Conservation (phyloP, 2,113 vertebrate species). For the Mionectes macconnelli region DNA sequence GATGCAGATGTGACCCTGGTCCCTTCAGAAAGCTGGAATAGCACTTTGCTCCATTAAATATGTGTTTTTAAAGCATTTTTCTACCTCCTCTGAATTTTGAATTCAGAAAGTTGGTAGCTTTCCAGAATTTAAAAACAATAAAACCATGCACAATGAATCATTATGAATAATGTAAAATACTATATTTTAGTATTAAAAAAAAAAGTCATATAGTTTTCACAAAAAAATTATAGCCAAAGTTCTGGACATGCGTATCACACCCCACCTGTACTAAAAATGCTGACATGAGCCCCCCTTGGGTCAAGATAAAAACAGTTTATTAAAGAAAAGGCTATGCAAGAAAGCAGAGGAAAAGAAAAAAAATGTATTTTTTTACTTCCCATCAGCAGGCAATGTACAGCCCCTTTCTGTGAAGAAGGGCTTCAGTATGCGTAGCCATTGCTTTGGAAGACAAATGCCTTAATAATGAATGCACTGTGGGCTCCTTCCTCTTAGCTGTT, state of each 20-base stretch:
- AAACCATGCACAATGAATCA: not conserved
- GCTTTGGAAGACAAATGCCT: not conserved
- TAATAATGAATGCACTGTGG: not conserved
- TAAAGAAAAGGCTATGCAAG: not conserved
- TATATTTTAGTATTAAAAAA: too few relatives aligned
- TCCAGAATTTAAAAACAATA: not conserved
- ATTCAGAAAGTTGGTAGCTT: slow-evolving; percentile 4
- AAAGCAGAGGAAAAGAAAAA: not conserved
- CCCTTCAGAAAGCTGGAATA: slow-evolving; percentile 21
- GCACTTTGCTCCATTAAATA: slow-evolving; percentile 39
- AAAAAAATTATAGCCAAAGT: not conserved
- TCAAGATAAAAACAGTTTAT: not conserved
- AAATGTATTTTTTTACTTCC: not conserved
- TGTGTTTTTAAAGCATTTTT: slow-evolving; percentile 57
- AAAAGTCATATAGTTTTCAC: too few relatives aligned
- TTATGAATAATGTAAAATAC: not conserved
- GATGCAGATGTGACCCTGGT: slow-evolving; percentile 27
- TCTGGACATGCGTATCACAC: not conserved
- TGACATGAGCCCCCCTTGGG: not conserved
- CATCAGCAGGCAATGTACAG: not conserved
- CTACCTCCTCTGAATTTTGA: slow-evolving; percentile 62
- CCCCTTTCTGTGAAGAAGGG: not conserved
- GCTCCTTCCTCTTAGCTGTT: not conserved
- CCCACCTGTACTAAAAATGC: not conserved
- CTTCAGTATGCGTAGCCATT: not conserved